Evolutionary conservation across 1,140 invertebrate species (phyloP), one percentile per base, ranked within the genome.

Genomic region (Microplitis mediator): DNA sequence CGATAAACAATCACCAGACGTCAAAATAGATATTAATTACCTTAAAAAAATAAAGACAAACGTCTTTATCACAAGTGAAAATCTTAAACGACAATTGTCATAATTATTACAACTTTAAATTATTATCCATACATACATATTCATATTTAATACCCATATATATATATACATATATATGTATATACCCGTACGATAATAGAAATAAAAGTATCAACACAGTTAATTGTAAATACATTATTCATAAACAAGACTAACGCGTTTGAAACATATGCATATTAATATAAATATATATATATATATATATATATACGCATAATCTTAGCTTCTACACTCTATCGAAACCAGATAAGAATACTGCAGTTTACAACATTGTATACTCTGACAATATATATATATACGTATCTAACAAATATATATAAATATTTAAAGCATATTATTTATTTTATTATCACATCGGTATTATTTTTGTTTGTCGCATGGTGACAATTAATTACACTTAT

Each of bases 191-290:
- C 6, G 39, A 64, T 64, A 35, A 68, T 69, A 58, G 16, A 23
- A 51, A 23, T 32, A 45, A 32, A 36, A 51, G 50, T 84, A 82
- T 84, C 81, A 76, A 45, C 62, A 31, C 54, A 71, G 67, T 74
- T 73, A 80, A 80, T 83, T 82, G 76, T 69, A 58, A 74, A 84
- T 84, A 73, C 80, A 83, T 84, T 82, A 84, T 84, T 84, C 82
- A 83, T 83, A 82, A 75, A 81, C 72, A 66, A 74, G 74, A 81
- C 67, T 35, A 35, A 35, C 34, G 74, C 39, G 39, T 45, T 45
- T 45, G 6, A 45, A 45, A 45, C 11, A 9, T 11, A 9, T 8
- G 39, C 8, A 58, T 23, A 58, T 6, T 6, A 8, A 8, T 16
- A 11, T 13, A 32, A 5, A 23, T 58, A 58, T 23, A 23, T 23